phyloP scores from a whole-genome alignment of 2,888 invertebrate species.

The Metellina segmentata region DNA sequence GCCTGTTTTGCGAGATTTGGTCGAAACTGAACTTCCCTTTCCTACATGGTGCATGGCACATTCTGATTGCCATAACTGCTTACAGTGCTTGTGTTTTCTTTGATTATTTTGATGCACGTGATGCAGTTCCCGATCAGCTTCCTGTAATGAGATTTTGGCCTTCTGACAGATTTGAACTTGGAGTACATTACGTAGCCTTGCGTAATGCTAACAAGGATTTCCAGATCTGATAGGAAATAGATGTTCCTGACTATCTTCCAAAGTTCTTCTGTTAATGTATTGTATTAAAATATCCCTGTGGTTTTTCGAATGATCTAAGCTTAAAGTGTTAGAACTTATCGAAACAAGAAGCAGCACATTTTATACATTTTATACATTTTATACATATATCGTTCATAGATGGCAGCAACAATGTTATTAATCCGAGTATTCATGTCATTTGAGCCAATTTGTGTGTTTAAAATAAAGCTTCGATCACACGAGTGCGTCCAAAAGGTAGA shows the following conservation, averaged over 20 bases:
- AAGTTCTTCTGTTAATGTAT: conserved; percentile 7
- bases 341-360: too few species aligned
- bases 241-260: conserved; percentile 47
- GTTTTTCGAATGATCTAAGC: conserved; percentile 10
- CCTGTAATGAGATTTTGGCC: conserved; percentile 90
- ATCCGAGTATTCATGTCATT: too few species aligned
- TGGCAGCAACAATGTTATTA: too few species aligned
- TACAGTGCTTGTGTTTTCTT: conserved; percentile 89
- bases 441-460: too few species aligned
- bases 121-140: conserved; percentile 87
- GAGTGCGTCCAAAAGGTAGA: too few species aligned
- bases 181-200: conserved; percentile 87
- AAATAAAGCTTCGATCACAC: too few species aligned
- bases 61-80: conserved; percentile 89
- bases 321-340: background rate
- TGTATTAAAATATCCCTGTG: background rate
- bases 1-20: conserved; percentile 90
- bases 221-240: conserved; percentile 43
- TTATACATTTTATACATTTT: too few species aligned
- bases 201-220: conserved; percentile 64
- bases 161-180: conserved; percentile 87
- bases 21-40: conserved; percentile 89
- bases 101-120: conserved; percentile 89
- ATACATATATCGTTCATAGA: too few species aligned
- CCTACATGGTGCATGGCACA: conserved; percentile 91